Base-by-base conservation (phyloP, 1,140 invertebrate species). In the Drosophila willistoni region DNA sequence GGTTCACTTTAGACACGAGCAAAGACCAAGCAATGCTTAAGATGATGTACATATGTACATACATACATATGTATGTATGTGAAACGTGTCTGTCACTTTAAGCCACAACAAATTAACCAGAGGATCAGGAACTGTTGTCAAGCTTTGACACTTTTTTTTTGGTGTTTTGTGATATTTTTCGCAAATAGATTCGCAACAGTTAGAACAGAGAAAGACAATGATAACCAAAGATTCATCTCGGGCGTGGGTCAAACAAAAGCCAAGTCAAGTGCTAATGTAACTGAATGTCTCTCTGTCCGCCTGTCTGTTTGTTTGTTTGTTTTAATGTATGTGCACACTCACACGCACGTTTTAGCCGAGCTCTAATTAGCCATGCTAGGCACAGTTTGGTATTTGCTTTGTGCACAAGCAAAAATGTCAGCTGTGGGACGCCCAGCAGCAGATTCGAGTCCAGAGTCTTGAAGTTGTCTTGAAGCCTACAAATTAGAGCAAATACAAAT, bases 371-470 rank as follows among this genome's bases (percentile, higher is more conserved):
- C 80, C 64, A 89, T 89, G 84, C 84, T 63, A 74, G 64, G 84
- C 84, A 89, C 84, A 89, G 77, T 81, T 83, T 78, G 84, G 84
- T 77, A 87, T 87, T 89, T 89, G 76, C 83, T 86, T 70, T 81
- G 78, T 69, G 83, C 82, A 73, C 71, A 76, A 61, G 84, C 84
- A 87, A 87, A 84, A 89, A 89, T 89, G 84, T 87, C 83, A 87
- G 83, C 83, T 87, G 83, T 39, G 33, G 14, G 9, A 59, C 56
- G 55, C 55, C 25, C 33, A 33, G 54, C 54, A 25, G 13, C 54
- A 14, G 25, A 29, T 9, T n/a, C 55, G n/a, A 17, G n/a, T 59
- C 29, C 44, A 22, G 14, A 19, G 14, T 10, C 44, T 51, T 51
- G 14, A 39, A 55, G 51, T 34, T 55, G 29, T 56, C 71, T 62